A percentile compares a stretch with the other conserved stretches of the same genome.
phyloP scores from a whole-genome alignment of 2,113 vertebrate species.

The Xenus cinereus region DNA sequence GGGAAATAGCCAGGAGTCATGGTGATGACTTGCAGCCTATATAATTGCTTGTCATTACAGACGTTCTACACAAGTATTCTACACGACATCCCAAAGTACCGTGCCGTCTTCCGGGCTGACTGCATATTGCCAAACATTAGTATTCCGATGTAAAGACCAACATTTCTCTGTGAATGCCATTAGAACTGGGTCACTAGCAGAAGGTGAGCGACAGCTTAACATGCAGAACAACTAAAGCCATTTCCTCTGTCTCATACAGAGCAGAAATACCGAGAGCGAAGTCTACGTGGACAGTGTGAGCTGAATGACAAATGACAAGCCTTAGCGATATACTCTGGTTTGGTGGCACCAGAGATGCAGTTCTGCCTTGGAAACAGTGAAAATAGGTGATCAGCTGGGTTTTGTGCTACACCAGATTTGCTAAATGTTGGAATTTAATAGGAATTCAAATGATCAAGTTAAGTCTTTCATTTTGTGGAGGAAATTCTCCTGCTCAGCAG shows the following conservation, averaged over 20 bases:
- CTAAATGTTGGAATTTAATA: neutral
- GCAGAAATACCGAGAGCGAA: neutral
- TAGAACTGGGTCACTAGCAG: constrained; percentile 25
- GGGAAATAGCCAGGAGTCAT: neutral
- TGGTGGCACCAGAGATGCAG: neutral
- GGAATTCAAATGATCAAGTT: neutral
- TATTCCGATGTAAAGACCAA: neutral
- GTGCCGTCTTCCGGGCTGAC: neutral
- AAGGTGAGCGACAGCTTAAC: neutral
- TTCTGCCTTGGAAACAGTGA: neutral
- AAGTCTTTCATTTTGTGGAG: neutral
- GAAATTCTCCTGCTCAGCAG: constrained; percentile 24
- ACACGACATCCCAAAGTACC: neutral
- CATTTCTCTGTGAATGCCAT: constrained; percentile 1
- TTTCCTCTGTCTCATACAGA: neutral
- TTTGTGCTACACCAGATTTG: neutral
- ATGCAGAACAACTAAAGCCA: neutral
- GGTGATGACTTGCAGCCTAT: neutral
- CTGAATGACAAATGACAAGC: constrained; percentile 16
- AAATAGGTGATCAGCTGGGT: neutral
- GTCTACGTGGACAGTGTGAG: neutral
- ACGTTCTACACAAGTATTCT: neutral
- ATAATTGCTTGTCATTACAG: constrained; percentile 19
- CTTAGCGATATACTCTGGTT: neutral
- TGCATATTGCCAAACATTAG: neutral